These are phyloP conservation scores for Syngnathus scovelli DNA, from an alignment of 2,113 vertebrate genomes.

Conservation along the genomic window DNA sequence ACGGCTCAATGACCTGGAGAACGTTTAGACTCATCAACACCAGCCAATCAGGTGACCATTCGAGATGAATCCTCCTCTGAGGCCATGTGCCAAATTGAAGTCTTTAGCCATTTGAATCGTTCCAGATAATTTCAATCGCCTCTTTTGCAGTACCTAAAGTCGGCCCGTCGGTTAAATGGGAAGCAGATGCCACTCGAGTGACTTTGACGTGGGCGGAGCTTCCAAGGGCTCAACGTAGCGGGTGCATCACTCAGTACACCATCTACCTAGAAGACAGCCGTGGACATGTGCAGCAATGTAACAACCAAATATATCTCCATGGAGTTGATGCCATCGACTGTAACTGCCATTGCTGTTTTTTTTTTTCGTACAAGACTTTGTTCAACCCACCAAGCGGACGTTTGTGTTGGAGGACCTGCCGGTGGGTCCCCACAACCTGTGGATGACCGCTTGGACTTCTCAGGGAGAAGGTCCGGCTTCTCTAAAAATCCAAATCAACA, in stretches of 20 bases:
- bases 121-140: background rate
- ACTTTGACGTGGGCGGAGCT: constrained; percentile 52
- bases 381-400: constrained; percentile 16
- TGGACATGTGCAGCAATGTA: background rate
- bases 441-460: constrained; percentile 62
- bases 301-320: background rate
- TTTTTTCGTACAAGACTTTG: constrained; percentile 16
- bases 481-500: constrained; percentile 31
- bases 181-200: constrained; percentile 28
- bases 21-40: constrained; percentile 35
- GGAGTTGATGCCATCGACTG: background rate
- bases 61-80: background rate
- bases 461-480: constrained; percentile 53
- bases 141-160: constrained; percentile 51
- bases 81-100: no score
- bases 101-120: no score
- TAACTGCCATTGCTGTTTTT: constrained; percentile 6
- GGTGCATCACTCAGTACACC: constrained; percentile 63
- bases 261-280: constrained; percentile 47
- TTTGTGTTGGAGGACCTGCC: constrained; percentile 31
- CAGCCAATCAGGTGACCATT: constrained; percentile 49
- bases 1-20: constrained; percentile 18
- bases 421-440: constrained; percentile 47
- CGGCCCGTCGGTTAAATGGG: constrained; percentile 29
- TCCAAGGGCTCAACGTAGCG: constrained; percentile 37